These are phyloP conservation scores for Aethes cnicana DNA, from an alignment of 2,888 invertebrate genomes.

Conservation along the genomic window DNA sequence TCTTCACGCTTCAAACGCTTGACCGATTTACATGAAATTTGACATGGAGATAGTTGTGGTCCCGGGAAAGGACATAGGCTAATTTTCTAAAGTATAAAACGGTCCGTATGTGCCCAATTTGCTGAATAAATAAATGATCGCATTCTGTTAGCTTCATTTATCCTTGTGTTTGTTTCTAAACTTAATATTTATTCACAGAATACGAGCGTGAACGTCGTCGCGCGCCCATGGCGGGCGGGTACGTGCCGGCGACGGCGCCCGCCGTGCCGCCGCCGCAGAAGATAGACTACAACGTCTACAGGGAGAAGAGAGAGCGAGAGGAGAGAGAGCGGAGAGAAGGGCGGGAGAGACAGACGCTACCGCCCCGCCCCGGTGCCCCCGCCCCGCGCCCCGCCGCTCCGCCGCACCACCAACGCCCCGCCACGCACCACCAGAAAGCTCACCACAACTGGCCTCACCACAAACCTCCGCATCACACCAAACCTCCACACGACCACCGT, in stretches of 20 bases:
- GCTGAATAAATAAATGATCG: too few species aligned
- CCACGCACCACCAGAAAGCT: slow-evolving; percentile 53
- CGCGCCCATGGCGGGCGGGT: slow-evolving; percentile 67
- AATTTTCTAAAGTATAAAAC: too few species aligned
- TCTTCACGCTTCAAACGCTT: too few species aligned
- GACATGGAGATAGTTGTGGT: too few species aligned
- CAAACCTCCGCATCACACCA: slow-evolving; percentile 57
- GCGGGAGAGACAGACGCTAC: too few species aligned
- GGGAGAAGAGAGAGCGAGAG: slow-evolving; percentile 84
- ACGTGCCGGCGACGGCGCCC: slow-evolving; percentile 66
- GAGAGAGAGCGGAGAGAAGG: slow-evolving; percentile 76
- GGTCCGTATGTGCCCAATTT: too few species aligned
- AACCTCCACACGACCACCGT: slow-evolving; percentile 62
- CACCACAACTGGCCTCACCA: slow-evolving; percentile 63
- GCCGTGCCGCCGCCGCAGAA: slow-evolving; percentile 73
- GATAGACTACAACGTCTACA: slow-evolving; percentile 83
- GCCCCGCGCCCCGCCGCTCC: slow-evolving; percentile 36
- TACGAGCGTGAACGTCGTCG: slow-evolving; percentile 75
- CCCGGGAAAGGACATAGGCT: too few species aligned
- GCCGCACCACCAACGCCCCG: slow-evolving; percentile 42
- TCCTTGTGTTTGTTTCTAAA: background rate
- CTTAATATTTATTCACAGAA: slow-evolving; percentile 46
- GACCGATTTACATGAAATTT: too few species aligned
- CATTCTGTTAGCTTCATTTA: too few species aligned
- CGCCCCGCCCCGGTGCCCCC: too few species aligned